Conservation (phyloP, 2,888 invertebrate genomes). For the Alloscopus bannaensis region DNA sequence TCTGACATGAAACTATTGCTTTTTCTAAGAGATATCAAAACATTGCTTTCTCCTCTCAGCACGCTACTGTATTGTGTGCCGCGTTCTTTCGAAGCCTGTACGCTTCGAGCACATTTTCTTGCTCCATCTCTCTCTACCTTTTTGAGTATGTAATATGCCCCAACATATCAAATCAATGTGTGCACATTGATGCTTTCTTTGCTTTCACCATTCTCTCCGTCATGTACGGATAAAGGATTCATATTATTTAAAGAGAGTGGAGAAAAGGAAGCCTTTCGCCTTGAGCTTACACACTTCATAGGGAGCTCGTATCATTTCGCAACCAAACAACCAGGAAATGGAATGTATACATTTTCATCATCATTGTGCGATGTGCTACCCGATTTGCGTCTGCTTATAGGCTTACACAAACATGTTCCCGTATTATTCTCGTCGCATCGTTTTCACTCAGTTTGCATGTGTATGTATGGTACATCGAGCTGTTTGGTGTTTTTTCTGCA, state of each 20-base stretch:
- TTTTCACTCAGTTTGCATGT: too few relatives aligned
- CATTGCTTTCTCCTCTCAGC: constrained; percentile 1
- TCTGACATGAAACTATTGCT: constrained; percentile 25
- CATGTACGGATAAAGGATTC: not conserved
- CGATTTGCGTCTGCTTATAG: too few relatives aligned
- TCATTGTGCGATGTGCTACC: too few relatives aligned
- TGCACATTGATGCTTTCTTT: too few relatives aligned
- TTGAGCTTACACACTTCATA: constrained; percentile 29
- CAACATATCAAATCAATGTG: too few relatives aligned
- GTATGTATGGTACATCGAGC: not conserved
- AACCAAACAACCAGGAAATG: constrained; percentile 45
- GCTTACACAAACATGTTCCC: too few relatives aligned
- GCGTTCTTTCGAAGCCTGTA: not conserved
- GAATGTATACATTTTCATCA: constrained; percentile 51
- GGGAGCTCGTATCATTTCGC: constrained; percentile 33
- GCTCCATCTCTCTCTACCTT: not conserved
- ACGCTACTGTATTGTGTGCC: not conserved
- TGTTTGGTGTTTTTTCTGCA: too few relatives aligned
- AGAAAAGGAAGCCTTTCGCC: constrained; percentile 36
- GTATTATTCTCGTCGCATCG: too few relatives aligned
- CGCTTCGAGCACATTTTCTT: not conserved
- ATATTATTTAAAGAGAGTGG: constrained; percentile 16
- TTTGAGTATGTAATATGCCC: too few relatives aligned
- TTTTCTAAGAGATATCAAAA: constrained; percentile 17
- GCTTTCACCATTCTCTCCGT: too few relatives aligned